These are phyloP conservation scores for Pogonophryne albipinna DNA, from an alignment of 2,797 vertebrate species.

Conservation along the genomic window DNA sequence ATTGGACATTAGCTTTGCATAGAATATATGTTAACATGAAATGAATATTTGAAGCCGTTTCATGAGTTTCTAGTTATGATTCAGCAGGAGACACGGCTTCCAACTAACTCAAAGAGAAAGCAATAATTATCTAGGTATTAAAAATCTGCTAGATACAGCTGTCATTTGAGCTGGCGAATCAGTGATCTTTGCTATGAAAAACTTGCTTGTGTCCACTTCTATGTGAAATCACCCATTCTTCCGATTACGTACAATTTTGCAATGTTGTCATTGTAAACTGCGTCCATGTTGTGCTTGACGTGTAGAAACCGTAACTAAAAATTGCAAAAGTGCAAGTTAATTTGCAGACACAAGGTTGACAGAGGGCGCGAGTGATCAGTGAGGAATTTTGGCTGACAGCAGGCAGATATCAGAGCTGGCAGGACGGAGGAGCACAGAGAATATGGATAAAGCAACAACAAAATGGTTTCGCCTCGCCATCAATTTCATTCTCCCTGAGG, in stretches of 20 bases:
- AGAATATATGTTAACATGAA: neutral
- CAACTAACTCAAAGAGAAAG: neutral
- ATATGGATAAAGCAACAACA: slow-evolving; percentile 80
- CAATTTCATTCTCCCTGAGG: slow-evolving; percentile 72
- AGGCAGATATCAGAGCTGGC: slow-evolving; percentile 65
- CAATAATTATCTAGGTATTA: neutral
- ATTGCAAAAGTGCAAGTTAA: slow-evolving; percentile 29
- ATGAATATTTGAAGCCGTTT: neutral
- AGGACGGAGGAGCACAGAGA: slow-evolving; percentile 54
- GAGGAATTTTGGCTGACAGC: slow-evolving; percentile 67
- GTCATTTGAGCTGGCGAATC: neutral
- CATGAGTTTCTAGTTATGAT: neutral
- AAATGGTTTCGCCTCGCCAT: slow-evolving; percentile 78
- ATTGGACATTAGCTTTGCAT: neutral
- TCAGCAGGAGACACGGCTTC: neutral
- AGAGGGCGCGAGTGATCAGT: slow-evolving; percentile 66
- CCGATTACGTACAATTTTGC: neutral
- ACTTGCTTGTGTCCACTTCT: neutral
- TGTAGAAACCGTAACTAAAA: neutral
- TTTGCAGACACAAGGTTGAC: slow-evolving; percentile 46
- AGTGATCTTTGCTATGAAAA: neutral
- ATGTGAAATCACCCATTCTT: neutral
- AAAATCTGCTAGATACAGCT: neutral
- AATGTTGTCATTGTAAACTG: neutral
- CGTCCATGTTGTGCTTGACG: neutral